Evolutionary conservation across 1,140 invertebrate species (phyloP).

Genomic region (Chlorops oryzae): DNA sequence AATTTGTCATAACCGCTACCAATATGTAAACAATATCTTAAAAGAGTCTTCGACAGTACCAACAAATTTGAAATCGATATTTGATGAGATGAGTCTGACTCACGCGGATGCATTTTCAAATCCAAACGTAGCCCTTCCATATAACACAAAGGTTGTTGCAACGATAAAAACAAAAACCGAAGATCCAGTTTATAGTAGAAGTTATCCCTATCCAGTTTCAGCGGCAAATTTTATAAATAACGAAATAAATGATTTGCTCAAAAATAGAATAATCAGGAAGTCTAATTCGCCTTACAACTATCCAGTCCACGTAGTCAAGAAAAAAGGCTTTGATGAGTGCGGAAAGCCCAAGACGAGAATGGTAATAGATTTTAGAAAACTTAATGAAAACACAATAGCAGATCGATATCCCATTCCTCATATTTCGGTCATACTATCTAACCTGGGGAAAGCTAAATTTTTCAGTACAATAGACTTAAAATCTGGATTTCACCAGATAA

Average conservation of each 20-base stretch:
- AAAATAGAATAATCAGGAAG: constrained; percentile 11
- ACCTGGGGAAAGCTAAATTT: constrained; percentile 13
- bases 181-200: constrained; percentile 10
- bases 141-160: constrained; percentile 9
- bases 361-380: constrained; percentile 40
- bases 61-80: too few species aligned
- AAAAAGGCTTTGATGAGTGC: too few species aligned
- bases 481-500: too few species aligned
- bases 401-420: constrained; percentile 51
- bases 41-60: too few species aligned
- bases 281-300: constrained; percentile 8
- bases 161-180: constrained; percentile 9
- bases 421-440: constrained; percentile 31
- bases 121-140: constrained; percentile 9
- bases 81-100: too few species aligned
- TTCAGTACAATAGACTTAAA: constrained; percentile 19
- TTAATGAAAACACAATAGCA: constrained; percentile 35
- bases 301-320: constrained; percentile 6
- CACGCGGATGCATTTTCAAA: constrained; percentile 12
- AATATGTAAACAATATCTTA: too few species aligned
- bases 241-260: constrained; percentile 8
- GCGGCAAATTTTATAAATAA: constrained; percentile 14
- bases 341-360: too few species aligned
- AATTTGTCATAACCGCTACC: too few species aligned
- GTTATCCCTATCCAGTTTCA: constrained; percentile 16